Percentiles rank a stretch among this genome's conserved stretches.
These are phyloP conservation scores for Oreochromis niloticus DNA, from an alignment of 2,113 vertebrate species.

Conservation along the genomic window DNA sequence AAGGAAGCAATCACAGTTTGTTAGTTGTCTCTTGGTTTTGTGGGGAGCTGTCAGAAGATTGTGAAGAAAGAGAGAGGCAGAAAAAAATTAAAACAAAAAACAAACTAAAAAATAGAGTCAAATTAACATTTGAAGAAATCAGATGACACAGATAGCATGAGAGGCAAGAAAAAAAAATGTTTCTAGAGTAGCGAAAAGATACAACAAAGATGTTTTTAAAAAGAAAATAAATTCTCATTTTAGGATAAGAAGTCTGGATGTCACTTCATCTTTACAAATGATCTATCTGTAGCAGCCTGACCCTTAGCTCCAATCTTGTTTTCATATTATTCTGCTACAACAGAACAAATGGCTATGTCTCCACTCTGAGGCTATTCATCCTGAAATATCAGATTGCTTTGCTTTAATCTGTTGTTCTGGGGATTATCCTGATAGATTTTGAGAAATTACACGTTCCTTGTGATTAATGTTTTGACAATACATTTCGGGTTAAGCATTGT, in stretches of 20 bases:
- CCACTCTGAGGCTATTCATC: constrained; percentile 24
- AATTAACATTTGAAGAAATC: constrained; percentile 19
- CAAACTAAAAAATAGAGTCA: not conserved
- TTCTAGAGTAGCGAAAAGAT: not conserved
- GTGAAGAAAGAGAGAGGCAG: not conserved
- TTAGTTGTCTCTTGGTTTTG: constrained; percentile 16
- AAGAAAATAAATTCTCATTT: not conserved
- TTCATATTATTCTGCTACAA: constrained; percentile 28
- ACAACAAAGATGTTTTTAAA: not conserved
- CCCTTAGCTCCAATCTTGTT: constrained; percentile 23
- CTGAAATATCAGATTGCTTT: constrained; percentile 36
- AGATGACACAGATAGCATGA: not conserved
- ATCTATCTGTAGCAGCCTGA: constrained; percentile 4
- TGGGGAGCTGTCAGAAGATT: constrained; percentile 17
- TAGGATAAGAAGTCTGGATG: not conserved
- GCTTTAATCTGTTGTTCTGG: constrained; percentile 62
- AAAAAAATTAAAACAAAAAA: not conserved
- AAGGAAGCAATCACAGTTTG: constrained; percentile 33
- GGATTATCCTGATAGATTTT: constrained; percentile 60
- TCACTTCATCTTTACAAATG: constrained; percentile 16
- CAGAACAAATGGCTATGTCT: constrained; percentile 31
- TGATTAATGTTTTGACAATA: constrained; percentile 38
- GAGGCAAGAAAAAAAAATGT: not conserved
- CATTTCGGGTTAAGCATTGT: not conserved
- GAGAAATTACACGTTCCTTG: constrained; percentile 38